These are phyloP conservation scores for Colletes gigas DNA, from an alignment of 1,140 invertebrate genomes.

Conservation along the genomic window DNA sequence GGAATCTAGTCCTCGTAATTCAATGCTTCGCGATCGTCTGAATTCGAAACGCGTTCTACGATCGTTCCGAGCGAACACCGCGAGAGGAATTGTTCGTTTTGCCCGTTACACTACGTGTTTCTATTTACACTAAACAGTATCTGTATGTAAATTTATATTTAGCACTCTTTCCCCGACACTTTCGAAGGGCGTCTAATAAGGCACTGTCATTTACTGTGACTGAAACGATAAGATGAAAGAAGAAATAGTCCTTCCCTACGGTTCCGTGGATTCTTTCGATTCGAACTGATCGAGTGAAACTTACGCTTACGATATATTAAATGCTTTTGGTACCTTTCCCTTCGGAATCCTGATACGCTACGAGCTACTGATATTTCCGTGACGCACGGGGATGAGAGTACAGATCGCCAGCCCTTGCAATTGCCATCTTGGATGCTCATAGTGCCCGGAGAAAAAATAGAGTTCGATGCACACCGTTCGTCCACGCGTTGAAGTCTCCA, in stretches of 20 bases:
- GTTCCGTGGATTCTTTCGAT: constrained; percentile 49
- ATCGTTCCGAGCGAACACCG: constrained; percentile 12
- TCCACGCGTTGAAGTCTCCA: no score
- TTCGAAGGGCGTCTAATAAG: constrained; percentile 70
- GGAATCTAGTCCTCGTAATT: not conserved
- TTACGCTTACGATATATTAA: constrained; percentile 54
- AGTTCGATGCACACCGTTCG: no score
- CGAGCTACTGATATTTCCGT: constrained; percentile 34
- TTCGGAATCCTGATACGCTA: constrained; percentile 45
- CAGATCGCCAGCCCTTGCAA: not conserved
- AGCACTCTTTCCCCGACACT: constrained; percentile 60
- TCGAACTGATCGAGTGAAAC: constrained; percentile 33
- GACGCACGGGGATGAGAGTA: not conserved
- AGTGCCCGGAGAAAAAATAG: no score
- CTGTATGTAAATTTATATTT: constrained; percentile 52
- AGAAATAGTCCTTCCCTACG: constrained; percentile 43
- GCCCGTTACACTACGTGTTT: not conserved
- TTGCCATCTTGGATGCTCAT: no score
- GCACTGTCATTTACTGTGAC: constrained; percentile 69
- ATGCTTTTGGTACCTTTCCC: constrained; percentile 63
- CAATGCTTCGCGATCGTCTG: not conserved
- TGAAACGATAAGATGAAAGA: constrained; percentile 56
- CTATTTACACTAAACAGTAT: constrained; percentile 57
- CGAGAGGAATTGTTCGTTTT: not conserved
- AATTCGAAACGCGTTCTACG: not conserved